Evolutionary conservation across 2,888 invertebrate genomes (phyloP), one percentile per base, ranked within the genome.

Genomic region (Tricholauxania praeusta): DNA sequence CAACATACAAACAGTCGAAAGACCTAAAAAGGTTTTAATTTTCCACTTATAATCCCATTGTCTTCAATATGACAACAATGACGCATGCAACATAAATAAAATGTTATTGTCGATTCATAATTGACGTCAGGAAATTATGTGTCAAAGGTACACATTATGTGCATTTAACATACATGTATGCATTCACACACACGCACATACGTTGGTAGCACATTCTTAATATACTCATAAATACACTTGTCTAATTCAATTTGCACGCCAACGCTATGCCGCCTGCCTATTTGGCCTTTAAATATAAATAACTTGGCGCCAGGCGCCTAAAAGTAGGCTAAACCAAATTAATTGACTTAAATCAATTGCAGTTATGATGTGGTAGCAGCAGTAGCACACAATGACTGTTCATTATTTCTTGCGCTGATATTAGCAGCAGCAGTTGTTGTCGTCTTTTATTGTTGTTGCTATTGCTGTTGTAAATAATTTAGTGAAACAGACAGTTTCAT

Each of bases 321-420:
- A 66, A 53, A 66, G 66, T 39, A 17, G 39, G 19, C 66, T 65
- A 15, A 15, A 32, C 47, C 49, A 81, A 83, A 83, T 83, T 82
- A 81, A 81, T 81, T 81, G 81, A 78, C 83, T 83, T 81, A 79
- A 82, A 81, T 83, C 81, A 81, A 83, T 81, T 82, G 52, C 65
- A 51, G 47, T 19, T 17, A 12, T 17, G 63, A 19, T 63, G 63
- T 14, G 32, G 17, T 15, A 17, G 47, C 15, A 7, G 12, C n/a
- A 32, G 60, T 3, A n/a, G 6, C 17, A 47, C 47, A 17, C 48
- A 39, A 17, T 17, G 57, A 57, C 22, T 28, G 14, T 28, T 28
- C 57, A 14, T 57, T 57, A 28, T 28, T 57, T 28, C 57, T 28
- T 17, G 19, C 55, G 19, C 55, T 55, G 12, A n/a, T 55, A n/a